These are phyloP conservation scores for Novumbra hubbsi DNA, from an alignment of 2,797 vertebrate genomes.

Conservation along the genomic window DNA sequence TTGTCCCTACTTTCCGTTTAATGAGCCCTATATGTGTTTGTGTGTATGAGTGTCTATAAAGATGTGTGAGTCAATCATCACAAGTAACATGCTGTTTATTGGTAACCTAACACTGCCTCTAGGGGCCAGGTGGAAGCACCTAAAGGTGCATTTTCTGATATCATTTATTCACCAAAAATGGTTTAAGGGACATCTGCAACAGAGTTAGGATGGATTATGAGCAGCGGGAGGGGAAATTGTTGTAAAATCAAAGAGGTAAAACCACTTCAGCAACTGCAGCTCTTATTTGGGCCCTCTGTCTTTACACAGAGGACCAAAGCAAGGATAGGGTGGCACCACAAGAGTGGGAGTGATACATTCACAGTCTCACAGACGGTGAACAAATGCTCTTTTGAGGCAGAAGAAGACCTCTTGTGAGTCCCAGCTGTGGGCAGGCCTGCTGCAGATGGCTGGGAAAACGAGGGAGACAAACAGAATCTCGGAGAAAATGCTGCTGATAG, in stretches of 20 bases:
- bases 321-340: slow-evolving; percentile 10
- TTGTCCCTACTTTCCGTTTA: not conserved
- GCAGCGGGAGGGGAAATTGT: slow-evolving; percentile 14
- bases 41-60: slow-evolving; percentile 16
- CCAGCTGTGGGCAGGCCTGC: slow-evolving; percentile 55
- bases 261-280: slow-evolving; percentile 30
- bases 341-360: slow-evolving; percentile 50
- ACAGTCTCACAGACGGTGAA: slow-evolving; percentile 67
- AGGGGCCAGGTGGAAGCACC: slow-evolving; percentile 40
- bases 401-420: slow-evolving; percentile 57
- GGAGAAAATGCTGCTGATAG: slow-evolving; percentile 44
- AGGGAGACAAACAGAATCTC: slow-evolving; percentile 42
- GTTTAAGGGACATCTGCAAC: slow-evolving; percentile 16
- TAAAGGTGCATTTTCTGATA: slow-evolving; percentile 61
- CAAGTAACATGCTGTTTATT: slow-evolving; percentile 66
- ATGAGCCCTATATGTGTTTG: not conserved
- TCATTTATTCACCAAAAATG: slow-evolving; percentile 55
- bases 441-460: slow-evolving; percentile 60
- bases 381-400: slow-evolving; percentile 67
- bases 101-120: slow-evolving; percentile 66
- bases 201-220: slow-evolving; percentile 13
- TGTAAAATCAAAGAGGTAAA: slow-evolving; percentile 36
- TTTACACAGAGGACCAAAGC: not conserved
- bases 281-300: slow-evolving; percentile 46
- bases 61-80: slow-evolving; percentile 50